Evolutionary conservation across 35 echinoderm and acorn worm species (phyloP), one percentile per base, ranked within the genome.

Genomic region (Lytechinus variegatus): DNA sequence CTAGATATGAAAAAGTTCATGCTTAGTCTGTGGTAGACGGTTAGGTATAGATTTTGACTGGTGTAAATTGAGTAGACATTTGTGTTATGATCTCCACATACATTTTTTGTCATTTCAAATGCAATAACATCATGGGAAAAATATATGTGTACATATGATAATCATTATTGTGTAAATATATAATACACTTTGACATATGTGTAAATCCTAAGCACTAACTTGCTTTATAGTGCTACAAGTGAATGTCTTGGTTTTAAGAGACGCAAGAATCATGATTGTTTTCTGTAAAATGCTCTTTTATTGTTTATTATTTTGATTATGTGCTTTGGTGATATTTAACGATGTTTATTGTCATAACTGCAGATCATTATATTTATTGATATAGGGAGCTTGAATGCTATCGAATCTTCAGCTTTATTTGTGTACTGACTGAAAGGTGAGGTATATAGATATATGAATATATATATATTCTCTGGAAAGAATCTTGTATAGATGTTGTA

Each of bases 91-190:
- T 79, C 16, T 19, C 66, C 66, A 79, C 66, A 79, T 79, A 79
- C 66, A 79, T n/a, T 79, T 79, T 58, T 79, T 79, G 66, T 79
- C 66, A 79, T 90, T 90, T 90, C 88, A 44, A 90, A 90, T 54
- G 88, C 88, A 90, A 90, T 90, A 90, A 90, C 88, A 90, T 90
- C 88, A 51, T 90, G 88, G 52, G 52, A 90, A 90, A 44, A 52
- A 88, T 44, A 44, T 52, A 90, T 90, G 24, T 90, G 88, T 90
- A 90, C 28, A 90, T 90, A 90, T 90, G 52, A 52, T 52, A 14
- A 90, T 54, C 11, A 52, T 52, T 90, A 90, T 90, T 12, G n/a
- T 90, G 52, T 90, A 90, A 52, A 90, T 90, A 90, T 33, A 44
- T 90, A 90, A 90, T 44, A 90, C 13, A 33, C 52, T 90, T 52